A percentile compares a stretch with the other conserved stretches of the same genome.
Evolutionary conservation across 2,797 vertebrate species (phyloP).

Genomic region (Typhlichthys eigenmanni): DNA sequence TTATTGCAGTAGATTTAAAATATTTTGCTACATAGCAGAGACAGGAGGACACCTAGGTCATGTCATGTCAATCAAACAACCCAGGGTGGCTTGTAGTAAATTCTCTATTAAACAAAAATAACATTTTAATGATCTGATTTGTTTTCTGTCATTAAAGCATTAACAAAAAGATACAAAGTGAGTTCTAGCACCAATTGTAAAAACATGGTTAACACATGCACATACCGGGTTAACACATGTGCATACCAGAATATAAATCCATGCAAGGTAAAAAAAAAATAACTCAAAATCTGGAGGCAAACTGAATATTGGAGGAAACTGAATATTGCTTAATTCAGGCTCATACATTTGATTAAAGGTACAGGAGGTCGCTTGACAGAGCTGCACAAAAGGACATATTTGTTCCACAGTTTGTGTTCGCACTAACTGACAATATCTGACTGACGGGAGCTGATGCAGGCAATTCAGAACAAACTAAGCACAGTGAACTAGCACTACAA

Average conservation of each 20-base stretch:
- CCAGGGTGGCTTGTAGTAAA: no score
- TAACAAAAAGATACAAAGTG: constrained; percentile 5
- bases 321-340: constrained; percentile 8
- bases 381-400: constrained; percentile 13
- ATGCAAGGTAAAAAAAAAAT: constrained; percentile 39
- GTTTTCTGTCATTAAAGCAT: constrained; percentile 28
- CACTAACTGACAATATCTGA: constrained; percentile 7
- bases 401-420: constrained; percentile 18
- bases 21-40: no score
- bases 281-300: constrained; percentile 5
- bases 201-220: constrained; percentile 49
- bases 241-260: constrained; percentile 31
- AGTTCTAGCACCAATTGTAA: constrained; percentile 18
- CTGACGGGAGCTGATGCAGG: background rate
- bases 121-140: constrained; percentile 19
- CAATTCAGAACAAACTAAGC: constrained; percentile 4
- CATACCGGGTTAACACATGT: constrained; percentile 48
- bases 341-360: constrained; percentile 20
- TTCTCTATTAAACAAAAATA: constrained; percentile 13
- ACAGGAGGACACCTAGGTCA: no score
- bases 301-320: no score
- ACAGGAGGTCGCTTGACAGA: constrained; percentile 7
- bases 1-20: constrained; percentile 33
- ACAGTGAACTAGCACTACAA: constrained; percentile 4
- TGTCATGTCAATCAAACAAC: no score